Evolutionary conservation across 1,140 invertebrate species (phyloP), one percentile per base, ranked within the genome.

Genomic region (Hylaeus volcanicus): DNA sequence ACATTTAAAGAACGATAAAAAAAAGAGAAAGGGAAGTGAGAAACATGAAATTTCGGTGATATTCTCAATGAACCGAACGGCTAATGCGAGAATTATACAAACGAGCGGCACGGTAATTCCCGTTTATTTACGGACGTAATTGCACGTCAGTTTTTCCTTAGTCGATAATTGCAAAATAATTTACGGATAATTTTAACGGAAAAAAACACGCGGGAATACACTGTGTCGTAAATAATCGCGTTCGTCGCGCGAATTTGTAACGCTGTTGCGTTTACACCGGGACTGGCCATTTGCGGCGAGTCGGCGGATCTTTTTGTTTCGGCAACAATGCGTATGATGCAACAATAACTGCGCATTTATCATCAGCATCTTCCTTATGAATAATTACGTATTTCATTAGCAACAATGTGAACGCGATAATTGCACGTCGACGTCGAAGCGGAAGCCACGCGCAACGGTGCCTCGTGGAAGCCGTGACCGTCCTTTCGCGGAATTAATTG

Each of bases 341-440:
- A 71, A 71, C 68, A 37, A 71, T 71, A 71, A 71, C 76, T 14
- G 58, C 68, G 43, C 68, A 45, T 72, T 78, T 78, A 72, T 72
- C 76, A 64, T 15, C 58, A 48, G 39, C 68, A 71, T 72, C 58
- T 72, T 45, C 58, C 76, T 45, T 43, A 6, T 11, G 76, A 78
- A 63, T 78, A 78, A 78, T 71, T 71, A 55, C 60, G 68, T 39
- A 43, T 56, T 56, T 41, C 51, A 64, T 79, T 64, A 63, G 69
- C 39, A 39, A 9, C 48, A 5, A 55, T 55, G 26, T 2, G 15
- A 45, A 56, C 48, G 51, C 11, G 15, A n/a, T 53, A 72, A 78
- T 64, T 5, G 48, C 39, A 3, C 2, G 66, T 0, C 26, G 45
- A 4, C 37, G 11, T 11, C 41, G n/a, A 26, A 39, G 5, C 43